These are phyloP conservation scores for Trichogramma evanescens DNA, from an alignment of 2,888 invertebrate genomes.

Conservation along the genomic window DNA sequence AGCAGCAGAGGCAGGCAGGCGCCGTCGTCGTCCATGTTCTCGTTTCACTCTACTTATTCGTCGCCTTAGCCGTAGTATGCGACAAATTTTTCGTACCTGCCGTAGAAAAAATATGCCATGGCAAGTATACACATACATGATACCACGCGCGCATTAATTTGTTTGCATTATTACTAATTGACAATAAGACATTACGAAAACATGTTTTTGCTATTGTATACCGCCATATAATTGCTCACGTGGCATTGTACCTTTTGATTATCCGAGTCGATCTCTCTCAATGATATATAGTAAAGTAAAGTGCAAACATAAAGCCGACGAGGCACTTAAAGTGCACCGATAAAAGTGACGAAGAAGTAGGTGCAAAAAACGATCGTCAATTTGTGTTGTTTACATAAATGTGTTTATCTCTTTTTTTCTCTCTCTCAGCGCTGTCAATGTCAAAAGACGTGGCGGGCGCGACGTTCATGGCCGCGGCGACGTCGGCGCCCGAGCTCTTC, in stretches of 20 bases:
- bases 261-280: not conserved
- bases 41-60: constrained; percentile 57
- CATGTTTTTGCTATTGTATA: no score
- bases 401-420: not conserved
- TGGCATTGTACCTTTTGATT: not conserved
- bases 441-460: constrained; percentile 78
- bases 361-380: no score
- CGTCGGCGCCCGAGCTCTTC: constrained; percentile 80
- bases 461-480: constrained; percentile 86
- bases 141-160: no score
- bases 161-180: no score
- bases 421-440: constrained; percentile 54
- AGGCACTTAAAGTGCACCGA: no score
- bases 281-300: not conserved
- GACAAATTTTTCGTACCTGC: constrained; percentile 64
- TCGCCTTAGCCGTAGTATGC: constrained; percentile 59
- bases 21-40: constrained; percentile 56
- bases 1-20: constrained; percentile 52
- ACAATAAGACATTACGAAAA: no score
- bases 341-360: no score
- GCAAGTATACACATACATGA: constrained; percentile 41
- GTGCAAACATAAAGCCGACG: no score
- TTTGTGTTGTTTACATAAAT: no score
- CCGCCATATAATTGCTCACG: no score
- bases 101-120: constrained; percentile 58